Base-by-base conservation (phyloP, 1,140 invertebrate genomes). In the Aphidius ervi region DNA sequence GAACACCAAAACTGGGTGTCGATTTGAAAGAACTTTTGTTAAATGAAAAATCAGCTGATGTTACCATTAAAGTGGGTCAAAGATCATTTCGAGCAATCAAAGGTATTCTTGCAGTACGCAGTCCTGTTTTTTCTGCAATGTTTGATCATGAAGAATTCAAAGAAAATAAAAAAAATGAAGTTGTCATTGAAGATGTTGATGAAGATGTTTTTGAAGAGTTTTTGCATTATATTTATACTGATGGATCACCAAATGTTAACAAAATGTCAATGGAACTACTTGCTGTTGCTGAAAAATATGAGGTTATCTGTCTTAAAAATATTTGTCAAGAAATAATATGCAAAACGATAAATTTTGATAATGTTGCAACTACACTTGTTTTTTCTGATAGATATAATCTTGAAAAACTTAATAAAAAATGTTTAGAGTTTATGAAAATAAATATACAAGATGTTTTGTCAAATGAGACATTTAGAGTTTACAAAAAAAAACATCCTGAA, bases 81-180 rank as follows among this genome's bases (percentile, higher is more conserved):
- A 16, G 7, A 50, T 7, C 54, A 61, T 58, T 56, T 47, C 40
- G 5, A n/a, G 41, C 63, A 31, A 59, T 61, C 20, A 58, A 63
- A 53, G 52, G 59, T n/a, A 64, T 68, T 65, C 61, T 83, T 83
- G 62, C 82, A 93, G 96, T 95, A 64, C 86, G 96, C 68, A 97
- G 94, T 84, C 94, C 94, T 66, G 91, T 93, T 39, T 99, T 98
- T 81, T 92, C 94, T 71, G 97, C 96, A 52, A 99, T 99, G 96
- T 99, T 99, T 81, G 94, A 97, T 77, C 95, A 99, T 82, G 94
- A 98, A 81, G 94, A 98, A 81, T 98, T 99, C 95, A 93, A 97
- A 76, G 97, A 99, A 76, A 85, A 92, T 65, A 95, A 95, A 80
- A 87, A 95, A 77, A 98, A 98, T 83, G 85, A 94, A 70, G 96